Conservation (phyloP, 2,888 invertebrate species). For the Xestia rhomboidea region DNA sequence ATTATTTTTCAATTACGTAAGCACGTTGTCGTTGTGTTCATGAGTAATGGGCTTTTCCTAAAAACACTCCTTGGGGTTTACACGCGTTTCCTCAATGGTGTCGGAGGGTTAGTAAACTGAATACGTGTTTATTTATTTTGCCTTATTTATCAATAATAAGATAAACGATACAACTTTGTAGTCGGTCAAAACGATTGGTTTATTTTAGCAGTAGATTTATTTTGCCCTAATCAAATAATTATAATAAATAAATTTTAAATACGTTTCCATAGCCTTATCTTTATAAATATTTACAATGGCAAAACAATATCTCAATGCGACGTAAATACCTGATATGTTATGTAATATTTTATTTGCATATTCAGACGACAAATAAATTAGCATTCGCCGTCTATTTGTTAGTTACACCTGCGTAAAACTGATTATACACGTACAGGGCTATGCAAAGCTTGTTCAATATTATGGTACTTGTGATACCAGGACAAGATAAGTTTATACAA, state of each 20-base stretch:
- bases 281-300: not conserved
- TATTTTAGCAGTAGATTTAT: not conserved
- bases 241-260: not conserved
- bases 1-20: slow-evolving; percentile 25
- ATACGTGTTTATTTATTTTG: not conserved
- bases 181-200: not conserved
- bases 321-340: slow-evolving; percentile 13
- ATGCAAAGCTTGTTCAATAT: slow-evolving; percentile 42
- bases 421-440: slow-evolving; percentile 32
- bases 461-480: slow-evolving; percentile 37
- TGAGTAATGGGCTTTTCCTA: slow-evolving; percentile 49
- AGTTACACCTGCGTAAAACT: slow-evolving; percentile 45
- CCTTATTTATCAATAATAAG: not conserved
- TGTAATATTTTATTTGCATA: slow-evolving; percentile 42
- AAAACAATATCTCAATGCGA: not conserved
- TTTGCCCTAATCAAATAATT: not conserved
- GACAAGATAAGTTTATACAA: slow-evolving; percentile 39
- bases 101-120: not conserved
- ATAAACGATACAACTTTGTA: not conserved
- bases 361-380: slow-evolving; percentile 40
- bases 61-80: not conserved
- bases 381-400: slow-evolving; percentile 35
- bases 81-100: not conserved
- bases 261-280: not conserved
- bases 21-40: not conserved